Base-by-base conservation (phyloP, 2,888 invertebrate genomes). In the Scaptomyza polygonia region DNA sequence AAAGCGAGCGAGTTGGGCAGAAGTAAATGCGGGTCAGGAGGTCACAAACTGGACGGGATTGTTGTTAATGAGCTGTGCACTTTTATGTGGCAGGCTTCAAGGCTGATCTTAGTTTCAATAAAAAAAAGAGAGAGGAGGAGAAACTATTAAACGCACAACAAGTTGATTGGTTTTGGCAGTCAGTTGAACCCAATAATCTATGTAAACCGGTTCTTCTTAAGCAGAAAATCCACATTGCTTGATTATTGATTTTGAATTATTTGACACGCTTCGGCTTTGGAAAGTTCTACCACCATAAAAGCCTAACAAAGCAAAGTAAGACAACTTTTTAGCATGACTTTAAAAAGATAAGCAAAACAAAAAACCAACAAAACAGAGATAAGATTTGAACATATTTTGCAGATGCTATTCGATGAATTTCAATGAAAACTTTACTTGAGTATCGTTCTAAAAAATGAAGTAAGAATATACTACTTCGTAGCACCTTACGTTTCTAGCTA, bases 11-110 rank as follows among this genome's bases (percentile, higher is more conserved):
- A 67, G 71, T 63, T 57, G 44, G 68, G 67, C 68, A 64, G 82
- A 72, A 57, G 54, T 25, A 8, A 36, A 74, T 74, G 67, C 66
- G 44, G 70, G 70, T 71, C 67, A 86, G 63, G 70, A 67, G 80
- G 81, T 73, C 65, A 70, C 40, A 59, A 39, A 25, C 49, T 45
- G 58, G 36, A 55, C 59, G 64, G 64, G 63, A 76, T 77, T 48
- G 55, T n/a, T n/a, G 21, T 49, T 59, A 59, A 44, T 64, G 53
- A 48, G 32, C 39, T 39, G 36, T 5, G 4, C 32, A 61, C 29
- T 59, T 62, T 44, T 30, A 39, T 67, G 59, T 65, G 61, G 61
- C 65, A 67, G 58, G 65, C 63, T 64, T 72, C 72, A 77, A 72
- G 77, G 77, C 77, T 72, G 62, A 52, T 30, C 27, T 8, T 8